Base-by-base conservation (phyloP, 2,797 vertebrate genomes). In the Melanotaenia nigrans region DNA sequence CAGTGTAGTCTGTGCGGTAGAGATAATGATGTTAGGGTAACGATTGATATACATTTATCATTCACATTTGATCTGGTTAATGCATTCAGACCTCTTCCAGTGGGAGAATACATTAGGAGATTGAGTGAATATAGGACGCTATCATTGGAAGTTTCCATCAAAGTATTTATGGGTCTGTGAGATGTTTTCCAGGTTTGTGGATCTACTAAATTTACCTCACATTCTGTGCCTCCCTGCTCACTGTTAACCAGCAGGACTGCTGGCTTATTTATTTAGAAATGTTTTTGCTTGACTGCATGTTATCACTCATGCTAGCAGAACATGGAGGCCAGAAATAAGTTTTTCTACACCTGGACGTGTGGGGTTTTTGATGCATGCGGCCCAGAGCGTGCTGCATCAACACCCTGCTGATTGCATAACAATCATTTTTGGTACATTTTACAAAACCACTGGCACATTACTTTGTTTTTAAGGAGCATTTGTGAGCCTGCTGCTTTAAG, bases 401-500 rank as follows among this genome's bases (percentile, higher is more conserved):
- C 58, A 65, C 68, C 55, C 53, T 18, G 49, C 63, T 32, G 66
- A 76, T 87, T 90, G 72, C 73, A 57, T 84, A 88, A 89, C 62
- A 45, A 72, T 81, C 86, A 87, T 92, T 92, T 82, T 79, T 66
- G 80, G 88, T 79, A 32, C 49, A 49, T 73, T 77, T 77, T 79
- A 87, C 85, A 82, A 79, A 82, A 78, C 82, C 66, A 45, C 61
- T 61, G 65, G 79, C 74, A 45, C 64, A 60, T 85, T 78, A 76
- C 66, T 64, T 75, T 16, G 57, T 83, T 85, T 86, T 88, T 55
- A 70, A 78, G 56, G 60, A 71, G 63, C 59, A 73, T 73, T 72
- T 36, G 14, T 61, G 30, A 85, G 83, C 65, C 79, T 75, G 93
- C 87, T 56, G 72, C 78, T 77, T 69, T 79, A 92, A 92, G 91